phyloP scores from a whole-genome alignment of 2,888 invertebrate genomes.

The Bedellia somnulentella region DNA sequence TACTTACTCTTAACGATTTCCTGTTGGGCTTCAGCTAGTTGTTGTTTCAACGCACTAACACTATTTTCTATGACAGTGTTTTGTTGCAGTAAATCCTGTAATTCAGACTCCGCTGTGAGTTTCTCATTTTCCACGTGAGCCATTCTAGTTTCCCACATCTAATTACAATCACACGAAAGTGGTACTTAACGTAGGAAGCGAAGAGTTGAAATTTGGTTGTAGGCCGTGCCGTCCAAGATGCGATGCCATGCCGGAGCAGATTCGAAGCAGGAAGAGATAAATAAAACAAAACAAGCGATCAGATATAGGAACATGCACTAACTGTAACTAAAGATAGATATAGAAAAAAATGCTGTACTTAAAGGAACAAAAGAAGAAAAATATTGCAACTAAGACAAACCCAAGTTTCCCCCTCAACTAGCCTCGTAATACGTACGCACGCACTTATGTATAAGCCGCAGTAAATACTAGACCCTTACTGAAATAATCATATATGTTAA shows the following conservation, averaged over 20 bases:
- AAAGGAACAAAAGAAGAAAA: no score
- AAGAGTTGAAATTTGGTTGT: constrained; percentile 2
- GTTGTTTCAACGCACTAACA: constrained; percentile 51
- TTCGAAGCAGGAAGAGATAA: constrained; percentile 1
- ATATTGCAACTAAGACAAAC: no score
- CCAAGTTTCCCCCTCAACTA: no score
- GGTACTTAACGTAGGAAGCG: constrained; percentile 11
- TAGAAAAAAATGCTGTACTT: no score
- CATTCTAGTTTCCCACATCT: constrained; percentile 67
- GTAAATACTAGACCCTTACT: no score
- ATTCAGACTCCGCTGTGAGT: constrained; percentile 64
- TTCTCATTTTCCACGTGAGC: constrained; percentile 65
- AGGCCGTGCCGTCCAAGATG: constrained; percentile 6
- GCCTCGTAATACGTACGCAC: no score
- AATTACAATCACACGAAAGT: constrained; percentile 7
- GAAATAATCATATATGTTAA: no score
- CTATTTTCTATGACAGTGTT: constrained; percentile 67
- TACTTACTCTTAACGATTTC: constrained; percentile 41
- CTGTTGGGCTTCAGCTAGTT: constrained; percentile 34
- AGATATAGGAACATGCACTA: no score
- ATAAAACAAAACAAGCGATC: constrained; percentile 44
- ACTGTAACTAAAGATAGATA: no score
- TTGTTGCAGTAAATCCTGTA: constrained; percentile 68
- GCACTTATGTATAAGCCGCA: no score
- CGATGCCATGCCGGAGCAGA: constrained; percentile 20